Evolutionary conservation across 2,888 invertebrate genomes (phyloP), one percentile per base, ranked within the genome.

Genomic region (Ectemnius lituratus): DNA sequence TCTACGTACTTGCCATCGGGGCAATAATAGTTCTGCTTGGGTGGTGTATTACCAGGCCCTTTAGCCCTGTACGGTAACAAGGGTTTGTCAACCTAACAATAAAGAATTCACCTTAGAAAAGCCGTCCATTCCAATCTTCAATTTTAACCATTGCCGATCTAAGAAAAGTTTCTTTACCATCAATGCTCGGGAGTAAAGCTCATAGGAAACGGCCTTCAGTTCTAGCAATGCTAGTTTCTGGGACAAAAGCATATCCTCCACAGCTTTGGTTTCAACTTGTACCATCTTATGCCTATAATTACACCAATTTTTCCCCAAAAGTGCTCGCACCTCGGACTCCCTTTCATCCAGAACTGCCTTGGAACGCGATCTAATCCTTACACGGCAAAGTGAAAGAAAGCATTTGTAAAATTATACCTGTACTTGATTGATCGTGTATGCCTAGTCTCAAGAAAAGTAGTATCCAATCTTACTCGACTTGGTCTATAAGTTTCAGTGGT

Each of bases 1-100:
- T 98, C 96, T 23, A 94, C 89, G 88, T 97, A 98, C 85, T 98
- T 97, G 52, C 99, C 99, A 91, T 99, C 98, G 0, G 97, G 96
- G 60, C 94, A 93, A 0, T 93, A 93, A 88, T 97, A 99, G 76
- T 94, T 93, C 86, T 94, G 93, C 71, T 97, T 95, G 0, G 97
- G 94, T 2, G 98, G 97, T 0, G 98, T 98, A 37, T 94, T 92
- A 0, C 95, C 93, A 0, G 98, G 97, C 0, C 98, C 98, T 70
- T 92, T 92, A 1, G 93, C 87, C 20, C 92, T 92, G 82, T 94
- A 94, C 0, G 97, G 96, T 27, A 98, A 86, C 47, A 97, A 88
- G 6, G 91, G 90, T 18, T 93, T 88, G 89, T 98, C 97, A 4
- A 94, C 92, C 95, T 97, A 93, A 52, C 91, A 92, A 86, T 86